Percentiles rank a stretch among this genome's conserved stretches.
Conservation (phyloP, 2,888 invertebrate species). For the Diplazon laetatorius region DNA sequence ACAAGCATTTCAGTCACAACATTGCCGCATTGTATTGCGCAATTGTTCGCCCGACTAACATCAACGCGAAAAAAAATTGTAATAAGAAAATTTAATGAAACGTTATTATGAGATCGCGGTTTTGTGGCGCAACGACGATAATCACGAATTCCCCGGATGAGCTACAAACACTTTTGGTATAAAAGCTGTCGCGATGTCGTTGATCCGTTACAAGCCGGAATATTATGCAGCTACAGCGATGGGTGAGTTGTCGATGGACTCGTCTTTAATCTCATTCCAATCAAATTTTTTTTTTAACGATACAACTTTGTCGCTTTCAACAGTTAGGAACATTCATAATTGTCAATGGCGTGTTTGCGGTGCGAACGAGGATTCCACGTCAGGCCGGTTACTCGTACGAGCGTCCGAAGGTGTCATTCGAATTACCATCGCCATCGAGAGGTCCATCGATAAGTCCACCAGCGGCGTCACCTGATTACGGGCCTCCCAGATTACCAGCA, state of each 20-base stretch:
- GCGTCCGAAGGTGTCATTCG: conserved; percentile 71
- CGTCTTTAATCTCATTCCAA: background rate
- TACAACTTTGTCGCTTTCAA: conserved; percentile 37
- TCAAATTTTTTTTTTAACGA: background rate
- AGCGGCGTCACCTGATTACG: conserved; percentile 52
- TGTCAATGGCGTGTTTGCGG: conserved; percentile 62
- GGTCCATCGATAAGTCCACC: conserved; percentile 48
- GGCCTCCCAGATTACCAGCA: conserved; percentile 37
- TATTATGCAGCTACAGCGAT: conserved; percentile 76
- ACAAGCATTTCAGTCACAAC: conserved; percentile 34
- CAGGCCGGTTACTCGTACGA: conserved; percentile 76
- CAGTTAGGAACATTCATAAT: conserved; percentile 69
- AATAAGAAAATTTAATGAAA: conserved; percentile 65
- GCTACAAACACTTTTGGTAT: conserved; percentile 67
- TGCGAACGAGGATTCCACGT: conserved; percentile 62
- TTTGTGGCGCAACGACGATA: conserved; percentile 51
- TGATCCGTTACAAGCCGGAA: conserved; percentile 64
- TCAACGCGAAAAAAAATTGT: conserved; percentile 4
- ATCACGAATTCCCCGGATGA: conserved; percentile 30
- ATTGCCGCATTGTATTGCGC: conserved; percentile 46
- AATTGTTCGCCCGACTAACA: conserved; percentile 34
- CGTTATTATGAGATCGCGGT: conserved; percentile 69
- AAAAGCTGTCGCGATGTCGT: conserved; percentile 67
- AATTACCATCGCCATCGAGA: conserved; percentile 66
- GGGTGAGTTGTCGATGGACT: conserved; percentile 69